Evolutionary conservation across 2,888 invertebrate species (phyloP).

Genomic region (Ophonus ardosiacus): DNA sequence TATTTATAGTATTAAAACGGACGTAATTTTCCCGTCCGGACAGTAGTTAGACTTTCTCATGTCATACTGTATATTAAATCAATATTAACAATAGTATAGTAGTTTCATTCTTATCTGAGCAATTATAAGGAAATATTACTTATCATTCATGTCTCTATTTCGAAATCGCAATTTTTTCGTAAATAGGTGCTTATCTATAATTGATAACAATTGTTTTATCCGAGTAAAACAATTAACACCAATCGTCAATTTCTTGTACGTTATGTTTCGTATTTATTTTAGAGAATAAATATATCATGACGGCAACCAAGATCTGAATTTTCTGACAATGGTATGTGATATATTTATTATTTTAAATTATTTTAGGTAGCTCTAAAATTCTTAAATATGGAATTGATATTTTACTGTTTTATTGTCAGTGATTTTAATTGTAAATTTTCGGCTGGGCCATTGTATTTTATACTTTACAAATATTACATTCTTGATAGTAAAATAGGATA

Average conservation of each 20-base stretch:
- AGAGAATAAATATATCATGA: slow-evolving; percentile 21
- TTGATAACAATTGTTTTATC: slow-evolving; percentile 8
- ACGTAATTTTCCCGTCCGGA: neutral
- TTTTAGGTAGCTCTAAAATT: neutral
- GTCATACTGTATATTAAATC: neutral
- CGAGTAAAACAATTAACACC: slow-evolving; percentile 31
- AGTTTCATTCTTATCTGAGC: neutral
- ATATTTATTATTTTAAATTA: slow-evolving; percentile 12
- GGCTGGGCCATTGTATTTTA: slow-evolving; percentile 36
- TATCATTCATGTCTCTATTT: neutral
- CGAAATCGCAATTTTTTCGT: neutral
- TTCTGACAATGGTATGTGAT: neutral
- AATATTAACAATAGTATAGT: neutral
- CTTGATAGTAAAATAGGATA: slow-evolving; percentile 22
- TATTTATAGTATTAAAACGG: neutral
- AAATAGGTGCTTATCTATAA: neutral
- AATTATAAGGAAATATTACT: neutral
- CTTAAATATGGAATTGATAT: slow-evolving; percentile 22
- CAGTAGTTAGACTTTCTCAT: neutral
- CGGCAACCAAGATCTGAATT: neutral
- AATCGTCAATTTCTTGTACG: slow-evolving; percentile 20
- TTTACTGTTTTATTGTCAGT: slow-evolving; percentile 26
- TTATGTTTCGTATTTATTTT: slow-evolving; percentile 24
- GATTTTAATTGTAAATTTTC: slow-evolving; percentile 37
- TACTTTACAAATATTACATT: slow-evolving; percentile 28